A percentile compares a stretch with the other conserved stretches of the same genome.
phyloP scores from a whole-genome alignment of 35 echinoderm and acorn worm genomes.

The Holothuria glaberrima region DNA sequence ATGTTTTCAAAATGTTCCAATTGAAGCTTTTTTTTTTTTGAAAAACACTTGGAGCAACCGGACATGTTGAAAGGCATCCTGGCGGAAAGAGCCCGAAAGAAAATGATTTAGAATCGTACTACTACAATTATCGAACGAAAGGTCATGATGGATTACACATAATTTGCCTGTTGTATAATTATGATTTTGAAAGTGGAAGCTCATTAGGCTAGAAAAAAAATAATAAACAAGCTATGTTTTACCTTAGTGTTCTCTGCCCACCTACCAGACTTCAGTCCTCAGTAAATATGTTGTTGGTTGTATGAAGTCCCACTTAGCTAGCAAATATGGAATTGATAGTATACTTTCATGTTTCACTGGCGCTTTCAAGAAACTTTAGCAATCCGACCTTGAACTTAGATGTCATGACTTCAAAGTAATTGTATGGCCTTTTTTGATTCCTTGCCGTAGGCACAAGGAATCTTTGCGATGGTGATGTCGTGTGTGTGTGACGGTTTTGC shows the following conservation, averaged over 20 bases:
- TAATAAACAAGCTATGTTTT: slow-evolving; percentile 57
- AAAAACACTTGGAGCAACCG: slow-evolving; percentile 15
- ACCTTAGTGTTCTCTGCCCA: slow-evolving; percentile 38
- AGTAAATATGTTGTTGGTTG: slow-evolving; percentile 52
- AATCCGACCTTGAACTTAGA: not conserved
- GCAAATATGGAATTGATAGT: slow-evolving; percentile 58
- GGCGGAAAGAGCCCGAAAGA: not conserved
- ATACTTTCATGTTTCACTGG: slow-evolving; percentile 34
- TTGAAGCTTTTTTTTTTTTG: not conserved
- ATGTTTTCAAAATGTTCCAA: too few species aligned
- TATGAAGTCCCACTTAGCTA: not conserved
- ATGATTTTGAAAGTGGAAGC: slow-evolving; percentile 50
- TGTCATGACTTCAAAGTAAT: slow-evolving; percentile 18
- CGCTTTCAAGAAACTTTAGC: slow-evolving; percentile 39
- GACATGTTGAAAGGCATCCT: not conserved
- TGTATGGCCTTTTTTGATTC: slow-evolving; percentile 35
- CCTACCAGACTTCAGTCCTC: slow-evolving; percentile 47
- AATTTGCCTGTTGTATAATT: slow-evolving; percentile 30
- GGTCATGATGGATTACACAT: not conserved
- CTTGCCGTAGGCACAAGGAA: too few species aligned
- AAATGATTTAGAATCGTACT: not conserved
- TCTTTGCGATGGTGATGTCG: too few species aligned
- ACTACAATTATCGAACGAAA: too few species aligned
- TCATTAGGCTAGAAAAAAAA: slow-evolving; percentile 48
- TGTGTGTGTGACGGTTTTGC: too few species aligned